phyloP scores from a whole-genome alignment of 1,140 invertebrate species.

The Eupristina koningsbergeri region DNA sequence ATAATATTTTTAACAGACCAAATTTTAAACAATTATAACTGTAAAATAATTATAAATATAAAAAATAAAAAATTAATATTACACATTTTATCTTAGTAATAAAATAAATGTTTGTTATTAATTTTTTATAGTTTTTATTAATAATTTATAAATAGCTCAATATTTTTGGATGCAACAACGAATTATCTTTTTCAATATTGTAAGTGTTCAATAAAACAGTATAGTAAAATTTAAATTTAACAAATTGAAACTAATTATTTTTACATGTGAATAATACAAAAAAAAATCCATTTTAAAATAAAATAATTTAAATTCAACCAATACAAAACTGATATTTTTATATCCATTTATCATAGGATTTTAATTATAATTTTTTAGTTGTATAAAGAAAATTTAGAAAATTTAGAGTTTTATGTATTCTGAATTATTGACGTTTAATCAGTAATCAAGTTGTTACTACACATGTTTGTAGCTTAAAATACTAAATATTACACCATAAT shows the following conservation, averaged over 20 bases:
- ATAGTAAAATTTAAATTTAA: neutral
- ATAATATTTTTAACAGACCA: no score
- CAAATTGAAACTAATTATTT: neutral
- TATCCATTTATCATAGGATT: neutral
- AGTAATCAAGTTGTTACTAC: neutral
- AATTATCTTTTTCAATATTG: no score
- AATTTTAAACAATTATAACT: no score
- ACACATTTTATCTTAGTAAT: no score
- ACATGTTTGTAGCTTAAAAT: neutral
- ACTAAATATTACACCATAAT: neutral
- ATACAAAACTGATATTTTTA: constrained; percentile 15
- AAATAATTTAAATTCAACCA: neutral
- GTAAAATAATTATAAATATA: no score
- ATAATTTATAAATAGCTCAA: no score
- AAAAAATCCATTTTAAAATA: neutral
- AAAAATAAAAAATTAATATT: no score
- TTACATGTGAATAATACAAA: neutral
- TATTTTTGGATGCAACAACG: no score
- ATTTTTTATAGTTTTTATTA: no score
- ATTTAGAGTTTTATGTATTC: neutral
- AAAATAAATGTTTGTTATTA: no score
- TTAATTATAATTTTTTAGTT: neutral
- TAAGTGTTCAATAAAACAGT: constrained; percentile 15
- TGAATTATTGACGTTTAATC: neutral
- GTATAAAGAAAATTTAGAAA: no score